phyloP scores from a whole-genome alignment of 2,888 invertebrate species.

The Hyalella azteca region DNA sequence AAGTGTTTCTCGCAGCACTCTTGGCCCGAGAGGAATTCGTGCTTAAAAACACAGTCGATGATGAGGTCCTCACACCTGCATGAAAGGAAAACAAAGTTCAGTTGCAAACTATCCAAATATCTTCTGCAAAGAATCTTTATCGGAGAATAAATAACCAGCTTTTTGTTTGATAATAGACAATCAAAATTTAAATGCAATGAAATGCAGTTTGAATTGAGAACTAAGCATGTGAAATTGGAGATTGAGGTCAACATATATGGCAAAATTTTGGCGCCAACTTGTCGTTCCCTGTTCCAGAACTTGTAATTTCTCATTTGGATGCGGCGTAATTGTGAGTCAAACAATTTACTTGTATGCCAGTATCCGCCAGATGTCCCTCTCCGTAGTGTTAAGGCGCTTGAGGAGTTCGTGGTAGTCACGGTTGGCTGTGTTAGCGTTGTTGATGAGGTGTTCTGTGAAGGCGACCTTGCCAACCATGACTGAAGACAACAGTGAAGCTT shows the following conservation, averaged over 20 bases:
- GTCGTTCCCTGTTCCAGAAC: no score
- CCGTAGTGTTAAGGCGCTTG: not conserved
- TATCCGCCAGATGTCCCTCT: conserved; percentile 4
- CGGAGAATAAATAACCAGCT: no score
- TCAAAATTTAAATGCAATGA: no score
- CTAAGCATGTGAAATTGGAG: no score
- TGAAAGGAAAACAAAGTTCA: not conserved
- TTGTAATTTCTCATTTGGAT: no score
- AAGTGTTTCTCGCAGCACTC: conserved; percentile 1
- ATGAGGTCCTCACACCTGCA: not conserved
- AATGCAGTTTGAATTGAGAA: no score
- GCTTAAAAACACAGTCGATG: conserved; percentile 11
- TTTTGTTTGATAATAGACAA: no score
- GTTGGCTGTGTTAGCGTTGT: not conserved
- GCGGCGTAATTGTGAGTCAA: no score
- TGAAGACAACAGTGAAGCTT: not conserved
- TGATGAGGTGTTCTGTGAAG: not conserved
- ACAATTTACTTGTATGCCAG: not conserved
- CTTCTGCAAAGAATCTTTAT: no score
- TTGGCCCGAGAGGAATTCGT: not conserved
- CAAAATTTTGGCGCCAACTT: no score
- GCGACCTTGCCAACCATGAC: not conserved
- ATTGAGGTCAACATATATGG: no score
- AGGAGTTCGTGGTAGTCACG: not conserved
- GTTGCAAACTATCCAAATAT: no score